phyloP scores from a whole-genome alignment of 2,888 invertebrate genomes.

The Orchesella flavescens region DNA sequence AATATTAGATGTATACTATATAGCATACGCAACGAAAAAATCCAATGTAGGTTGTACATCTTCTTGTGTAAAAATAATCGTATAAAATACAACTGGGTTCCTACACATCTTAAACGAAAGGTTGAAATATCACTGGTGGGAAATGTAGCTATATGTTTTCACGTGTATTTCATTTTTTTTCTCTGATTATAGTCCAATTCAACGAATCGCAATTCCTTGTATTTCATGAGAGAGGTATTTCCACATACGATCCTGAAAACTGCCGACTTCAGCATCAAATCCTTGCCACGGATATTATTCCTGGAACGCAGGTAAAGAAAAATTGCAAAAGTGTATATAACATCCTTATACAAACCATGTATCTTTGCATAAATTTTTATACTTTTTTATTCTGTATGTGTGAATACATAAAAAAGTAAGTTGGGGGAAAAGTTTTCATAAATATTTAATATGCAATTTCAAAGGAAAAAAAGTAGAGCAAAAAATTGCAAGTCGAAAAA shows the following conservation, averaged over 20 bases:
- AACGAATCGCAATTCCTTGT: constrained; percentile 80
- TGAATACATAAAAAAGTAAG: constrained; percentile 14
- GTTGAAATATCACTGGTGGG: background rate
- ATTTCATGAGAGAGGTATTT: constrained; percentile 84
- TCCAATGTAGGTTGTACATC: too few species aligned
- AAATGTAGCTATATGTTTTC: background rate
- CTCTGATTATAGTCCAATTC: constrained; percentile 50
- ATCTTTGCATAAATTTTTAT: constrained; percentile 30
- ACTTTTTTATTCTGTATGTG: constrained; percentile 18
- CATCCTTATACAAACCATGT: background rate
- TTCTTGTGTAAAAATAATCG: too few species aligned
- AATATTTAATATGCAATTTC: constrained; percentile 60
- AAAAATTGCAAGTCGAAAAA: constrained; percentile 2
- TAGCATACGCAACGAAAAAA: too few species aligned
- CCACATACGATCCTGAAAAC: constrained; percentile 82
- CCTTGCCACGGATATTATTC: constrained; percentile 81
- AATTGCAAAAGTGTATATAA: background rate
- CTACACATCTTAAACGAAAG: background rate
- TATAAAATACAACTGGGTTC: too few species aligned
- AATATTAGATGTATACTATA: too few species aligned
- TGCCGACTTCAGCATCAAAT: constrained; percentile 83
- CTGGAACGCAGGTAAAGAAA: constrained; percentile 79
- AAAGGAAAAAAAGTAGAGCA: constrained; percentile 33
- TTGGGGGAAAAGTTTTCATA: constrained; percentile 37
- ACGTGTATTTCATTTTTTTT: constrained; percentile 22